Base-by-base conservation (phyloP, 2,888 invertebrate genomes). In the Physocephala rufipes region DNA sequence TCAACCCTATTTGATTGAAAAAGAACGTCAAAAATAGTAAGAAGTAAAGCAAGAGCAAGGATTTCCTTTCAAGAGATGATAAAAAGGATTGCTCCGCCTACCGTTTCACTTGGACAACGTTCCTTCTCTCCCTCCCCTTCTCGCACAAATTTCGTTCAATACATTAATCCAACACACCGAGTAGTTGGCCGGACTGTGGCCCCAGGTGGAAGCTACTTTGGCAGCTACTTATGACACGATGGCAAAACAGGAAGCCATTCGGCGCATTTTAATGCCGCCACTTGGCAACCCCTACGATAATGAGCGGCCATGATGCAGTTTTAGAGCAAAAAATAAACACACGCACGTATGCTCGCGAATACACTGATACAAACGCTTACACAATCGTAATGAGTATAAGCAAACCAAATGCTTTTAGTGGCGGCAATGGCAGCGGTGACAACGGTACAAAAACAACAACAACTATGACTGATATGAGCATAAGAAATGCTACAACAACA, bases 241-340 rank as follows among this genome's bases (percentile, higher is more conserved):
- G 61, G 66, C 64, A 62, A 43, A 61, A 67, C 71, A 71, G 71
- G 71, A 71, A 71, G 67, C 61, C 26, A 43, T 30, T 43, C 59
- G 53, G 53, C 71, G 53, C 71, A 71, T 71, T 71, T 71, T 55
- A 71, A 71, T 66, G 66, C 62, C 53, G 71, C 71, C 67, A 71
- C 71, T 71, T 53, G 61, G 66, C 51, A 65, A 61, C 66, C 71
- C 64, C 71, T 68, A 62, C 68, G 61, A 68, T 62, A 68, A 68
- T 62, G 36, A 68, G 68, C 68, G 62, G 68, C 68, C 68, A 68
- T 68, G 61, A 68, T 68, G 68, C 68, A 68, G 62, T 68, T 68
- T 68, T 28, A 61, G 51, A 19, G 49, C 62, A 58, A 21, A 51
- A 51, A 21, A 49, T 62, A 61, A 13, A 28, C 66, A 66, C 64